Conservation (phyloP, 1,140 invertebrate genomes). For the Drosophila melanogaster region DNA sequence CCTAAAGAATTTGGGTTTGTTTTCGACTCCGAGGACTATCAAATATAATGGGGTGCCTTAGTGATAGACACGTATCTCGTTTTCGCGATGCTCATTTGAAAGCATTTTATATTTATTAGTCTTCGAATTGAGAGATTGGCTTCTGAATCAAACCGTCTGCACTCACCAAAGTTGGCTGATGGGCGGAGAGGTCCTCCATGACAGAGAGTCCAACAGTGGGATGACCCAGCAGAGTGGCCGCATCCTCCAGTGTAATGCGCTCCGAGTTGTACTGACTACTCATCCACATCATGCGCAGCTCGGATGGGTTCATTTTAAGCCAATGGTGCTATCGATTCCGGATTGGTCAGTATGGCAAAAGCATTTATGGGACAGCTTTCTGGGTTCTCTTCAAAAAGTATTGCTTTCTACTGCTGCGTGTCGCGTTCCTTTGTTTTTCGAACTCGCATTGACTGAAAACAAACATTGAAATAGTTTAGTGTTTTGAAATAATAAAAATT, state of each 20-base stretch:
- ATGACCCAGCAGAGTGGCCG: slow-evolving; percentile 68
- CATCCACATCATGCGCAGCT: slow-evolving; percentile 91
- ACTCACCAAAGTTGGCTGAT: slow-evolving; percentile 78
- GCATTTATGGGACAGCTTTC: slow-evolving; percentile 28
- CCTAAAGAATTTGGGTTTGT: slow-evolving; percentile 67
- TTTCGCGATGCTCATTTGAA: background rate
- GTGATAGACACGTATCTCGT: background rate
- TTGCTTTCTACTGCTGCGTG: background rate
- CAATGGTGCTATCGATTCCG: background rate
- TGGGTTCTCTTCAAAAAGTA: background rate
- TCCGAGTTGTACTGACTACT: slow-evolving; percentile 86
- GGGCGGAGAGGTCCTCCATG: slow-evolving; percentile 74
- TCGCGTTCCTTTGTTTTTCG: background rate
- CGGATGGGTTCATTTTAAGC: slow-evolving; percentile 85
- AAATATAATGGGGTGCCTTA: slow-evolving; percentile 20
- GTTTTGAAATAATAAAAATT: no score
- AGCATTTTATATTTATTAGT: slow-evolving; percentile 43
- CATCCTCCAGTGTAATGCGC: slow-evolving; percentile 78
- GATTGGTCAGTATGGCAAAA: slow-evolving; percentile 7
- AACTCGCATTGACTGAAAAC: slow-evolving; percentile 12
- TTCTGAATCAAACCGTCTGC: slow-evolving; percentile 1
- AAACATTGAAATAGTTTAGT: background rate
- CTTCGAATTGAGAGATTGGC: slow-evolving; percentile 46
- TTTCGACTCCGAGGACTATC: slow-evolving; percentile 47
- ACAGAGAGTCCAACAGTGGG: slow-evolving; percentile 77